phyloP scores from a whole-genome alignment of 2,797 vertebrate genomes.

The Artibeus lituratus region DNA sequence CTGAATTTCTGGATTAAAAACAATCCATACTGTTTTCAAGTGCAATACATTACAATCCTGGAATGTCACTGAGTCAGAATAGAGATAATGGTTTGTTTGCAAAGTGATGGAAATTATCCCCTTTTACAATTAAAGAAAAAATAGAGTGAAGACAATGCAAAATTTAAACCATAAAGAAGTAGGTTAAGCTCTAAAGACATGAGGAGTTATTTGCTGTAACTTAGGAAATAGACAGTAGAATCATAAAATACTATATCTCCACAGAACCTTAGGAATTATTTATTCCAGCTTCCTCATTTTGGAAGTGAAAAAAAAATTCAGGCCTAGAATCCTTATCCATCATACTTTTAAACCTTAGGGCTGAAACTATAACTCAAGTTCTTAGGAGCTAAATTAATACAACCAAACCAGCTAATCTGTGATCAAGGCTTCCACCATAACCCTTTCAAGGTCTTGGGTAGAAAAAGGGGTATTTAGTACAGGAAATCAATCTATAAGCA shows the following conservation, averaged over 20 bases:
- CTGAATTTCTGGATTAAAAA: constrained; percentile 56
- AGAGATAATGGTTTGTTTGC: constrained; percentile 58
- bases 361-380: neutral
- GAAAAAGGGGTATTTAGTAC: constrained; percentile 45
- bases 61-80: constrained; percentile 46
- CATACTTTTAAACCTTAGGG: neutral
- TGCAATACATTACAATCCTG: constrained; percentile 45
- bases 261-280: constrained; percentile 46
- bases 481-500: constrained; percentile 24
- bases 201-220: constrained; percentile 8
- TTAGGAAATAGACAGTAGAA: constrained; percentile 20
- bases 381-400: neutral
- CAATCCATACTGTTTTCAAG: constrained; percentile 34
- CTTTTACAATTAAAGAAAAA: constrained; percentile 56
- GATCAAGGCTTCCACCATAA: constrained; percentile 40
- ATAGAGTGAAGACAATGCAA: constrained; percentile 13
- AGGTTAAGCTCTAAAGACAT: constrained; percentile 45
- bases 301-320: constrained; percentile 26
- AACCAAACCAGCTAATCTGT: neutral
- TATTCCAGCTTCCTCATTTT: constrained; percentile 29
- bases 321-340: neutral
- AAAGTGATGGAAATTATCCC: constrained; percentile 55
- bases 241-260: constrained; percentile 21
- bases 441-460: constrained; percentile 37
- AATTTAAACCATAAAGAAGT: constrained; percentile 46